Evolutionary conservation across 2,888 invertebrate species (phyloP).

Genomic region (Cheilosia urbana): DNA sequence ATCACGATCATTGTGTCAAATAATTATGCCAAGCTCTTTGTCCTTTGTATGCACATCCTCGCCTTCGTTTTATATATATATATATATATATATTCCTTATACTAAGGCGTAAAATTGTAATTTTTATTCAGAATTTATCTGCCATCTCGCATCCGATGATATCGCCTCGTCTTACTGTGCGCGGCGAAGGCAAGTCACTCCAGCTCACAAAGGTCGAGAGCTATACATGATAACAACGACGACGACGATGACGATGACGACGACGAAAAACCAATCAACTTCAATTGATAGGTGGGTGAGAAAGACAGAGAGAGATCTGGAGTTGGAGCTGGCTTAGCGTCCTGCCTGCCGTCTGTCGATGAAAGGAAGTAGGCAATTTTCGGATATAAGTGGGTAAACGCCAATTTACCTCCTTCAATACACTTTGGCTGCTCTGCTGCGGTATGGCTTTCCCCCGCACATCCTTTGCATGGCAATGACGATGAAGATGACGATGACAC

Average conservation of each 20-base stretch:
- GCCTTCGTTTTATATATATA: no score
- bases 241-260: not conserved
- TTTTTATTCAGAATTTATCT: slow-evolving; percentile 75
- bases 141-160: slow-evolving; percentile 66
- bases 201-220: slow-evolving; percentile 52
- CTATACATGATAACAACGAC: not conserved
- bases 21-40: slow-evolving; percentile 70
- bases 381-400: slow-evolving; percentile 70
- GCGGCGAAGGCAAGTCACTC: slow-evolving; percentile 7
- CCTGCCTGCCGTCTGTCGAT: slow-evolving; percentile 40
- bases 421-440: slow-evolving; percentile 37
- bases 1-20: slow-evolving; percentile 75
- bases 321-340: slow-evolving; percentile 46
- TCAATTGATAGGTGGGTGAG: slow-evolving; percentile 74
- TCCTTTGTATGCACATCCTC: slow-evolving; percentile 61
- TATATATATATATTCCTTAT: slow-evolving; percentile 39
- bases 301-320: not conserved
- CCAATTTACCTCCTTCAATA: slow-evolving; percentile 75
- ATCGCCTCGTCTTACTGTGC: slow-evolving; percentile 30
- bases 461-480: slow-evolving; percentile 1
- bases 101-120: slow-evolving; percentile 72
- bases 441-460: slow-evolving; percentile 7
- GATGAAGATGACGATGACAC: slow-evolving; percentile 30
- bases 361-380: slow-evolving; percentile 72
- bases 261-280: slow-evolving; percentile 72